A percentile compares a stretch with the other conserved stretches of the same genome.
These are phyloP conservation scores for Ptilonorhynchus violaceus DNA, from an alignment of 2,113 vertebrate genomes.

Conservation along the genomic window DNA sequence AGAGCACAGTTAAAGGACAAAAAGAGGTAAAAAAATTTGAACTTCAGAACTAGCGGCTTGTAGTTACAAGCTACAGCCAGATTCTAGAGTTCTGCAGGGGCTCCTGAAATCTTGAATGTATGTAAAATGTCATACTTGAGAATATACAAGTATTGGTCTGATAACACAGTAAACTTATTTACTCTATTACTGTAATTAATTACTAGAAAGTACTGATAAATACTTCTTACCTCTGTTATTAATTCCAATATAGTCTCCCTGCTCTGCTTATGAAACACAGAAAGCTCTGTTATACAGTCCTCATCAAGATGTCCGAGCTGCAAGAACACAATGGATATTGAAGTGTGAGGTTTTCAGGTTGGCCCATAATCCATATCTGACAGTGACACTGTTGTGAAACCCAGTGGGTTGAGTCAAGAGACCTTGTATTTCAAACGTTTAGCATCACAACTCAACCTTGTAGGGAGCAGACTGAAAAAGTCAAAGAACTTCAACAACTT, in stretches of 20 bases:
- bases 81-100: neutral
- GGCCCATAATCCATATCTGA: neutral
- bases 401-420: neutral
- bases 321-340: neutral
- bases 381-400: neutral
- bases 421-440: neutral
- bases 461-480: neutral
- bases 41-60: neutral
- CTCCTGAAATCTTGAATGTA: neutral
- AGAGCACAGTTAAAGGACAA: neutral
- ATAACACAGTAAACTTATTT: neutral
- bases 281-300: constrained; percentile 91
- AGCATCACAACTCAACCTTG: neutral
- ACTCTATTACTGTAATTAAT: neutral
- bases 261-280: constrained; percentile 81
- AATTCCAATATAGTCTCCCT: constrained; percentile 75
- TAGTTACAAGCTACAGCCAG: neutral
- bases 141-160: neutral
- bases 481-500: neutral
- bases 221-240: constrained; percentile 80
- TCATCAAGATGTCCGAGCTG: constrained; percentile 88
- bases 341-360: neutral
- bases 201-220: neutral
- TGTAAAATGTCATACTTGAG: neutral
- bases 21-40: neutral